phyloP scores from a whole-genome alignment of 2,888 invertebrate genomes.

The Euproctis similis region DNA sequence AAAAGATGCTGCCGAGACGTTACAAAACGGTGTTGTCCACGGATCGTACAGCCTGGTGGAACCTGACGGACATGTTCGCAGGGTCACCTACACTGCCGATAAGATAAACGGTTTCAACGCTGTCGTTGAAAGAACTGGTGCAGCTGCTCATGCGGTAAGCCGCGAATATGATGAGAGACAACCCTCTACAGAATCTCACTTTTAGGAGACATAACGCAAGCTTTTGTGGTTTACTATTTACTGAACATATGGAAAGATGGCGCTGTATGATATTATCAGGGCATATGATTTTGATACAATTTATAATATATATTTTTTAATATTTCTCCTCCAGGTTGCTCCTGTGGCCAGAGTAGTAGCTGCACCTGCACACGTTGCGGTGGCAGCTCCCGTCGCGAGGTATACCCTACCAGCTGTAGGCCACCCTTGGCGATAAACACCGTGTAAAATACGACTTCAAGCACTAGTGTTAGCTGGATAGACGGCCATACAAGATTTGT shows the following conservation, averaged over 20 bases:
- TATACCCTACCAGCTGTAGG: constrained; percentile 38
- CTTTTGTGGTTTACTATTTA: too few relatives aligned
- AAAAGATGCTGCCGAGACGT: constrained; percentile 65
- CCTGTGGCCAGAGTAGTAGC: constrained; percentile 45
- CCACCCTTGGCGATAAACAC: constrained; percentile 58
- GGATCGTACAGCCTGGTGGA: constrained; percentile 72
- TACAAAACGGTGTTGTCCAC: constrained; percentile 71
- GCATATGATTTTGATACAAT: too few relatives aligned
- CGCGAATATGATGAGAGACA: too few relatives aligned
- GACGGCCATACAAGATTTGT: constrained; percentile 7
- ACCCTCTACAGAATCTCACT: too few relatives aligned
- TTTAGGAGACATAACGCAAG: too few relatives aligned
- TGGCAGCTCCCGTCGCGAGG: constrained; percentile 50
- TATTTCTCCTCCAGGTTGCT: constrained; percentile 35
- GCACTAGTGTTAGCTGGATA: constrained; percentile 16
- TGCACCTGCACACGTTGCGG: constrained; percentile 52
- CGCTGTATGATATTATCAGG: too few relatives aligned
- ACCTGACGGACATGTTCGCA: constrained; percentile 66
- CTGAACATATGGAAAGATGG: too few relatives aligned
- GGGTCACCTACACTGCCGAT: constrained; percentile 73
- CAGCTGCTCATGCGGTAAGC: constrained; percentile 54
- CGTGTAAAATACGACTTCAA: constrained; percentile 14
- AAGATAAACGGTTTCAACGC: constrained; percentile 72
- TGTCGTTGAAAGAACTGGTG: constrained; percentile 68
- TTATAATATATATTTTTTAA: neutral